phyloP scores from a whole-genome alignment of 2,797 vertebrate genomes.

The Siniperca obscura region DNA sequence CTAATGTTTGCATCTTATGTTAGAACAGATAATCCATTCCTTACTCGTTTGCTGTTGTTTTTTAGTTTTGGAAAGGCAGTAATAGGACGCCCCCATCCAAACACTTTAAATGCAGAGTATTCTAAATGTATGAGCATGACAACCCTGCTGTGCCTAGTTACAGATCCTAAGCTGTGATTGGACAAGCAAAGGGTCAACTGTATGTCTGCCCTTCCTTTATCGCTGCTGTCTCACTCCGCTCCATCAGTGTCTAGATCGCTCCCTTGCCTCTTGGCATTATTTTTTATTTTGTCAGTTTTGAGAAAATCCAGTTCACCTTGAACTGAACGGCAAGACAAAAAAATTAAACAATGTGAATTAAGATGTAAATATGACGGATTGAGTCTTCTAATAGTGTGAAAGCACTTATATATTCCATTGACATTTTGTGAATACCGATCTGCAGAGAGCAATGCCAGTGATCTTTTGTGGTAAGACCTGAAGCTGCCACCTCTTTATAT shows the following conservation, averaged over 20 bases:
- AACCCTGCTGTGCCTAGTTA: conserved; percentile 19
- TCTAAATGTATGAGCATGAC: conserved; percentile 28
- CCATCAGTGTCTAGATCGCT: not conserved
- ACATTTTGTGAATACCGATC: conserved; percentile 76
- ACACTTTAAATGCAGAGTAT: conserved; percentile 2
- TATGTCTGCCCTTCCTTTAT: not conserved
- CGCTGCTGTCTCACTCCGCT: not conserved
- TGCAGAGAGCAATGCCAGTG: conserved; percentile 63
- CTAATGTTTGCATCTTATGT: not conserved
- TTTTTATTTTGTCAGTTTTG: conserved; percentile 31
- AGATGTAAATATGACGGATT: conserved; percentile 33
- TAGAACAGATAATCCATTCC: not conserved
- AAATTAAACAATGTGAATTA: conserved; percentile 19
- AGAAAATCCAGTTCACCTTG: conserved; percentile 44
- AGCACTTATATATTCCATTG: conserved; percentile 65
- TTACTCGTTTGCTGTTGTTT: not conserved
- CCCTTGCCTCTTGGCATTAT: not conserved
- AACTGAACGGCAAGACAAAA: conserved; percentile 16
- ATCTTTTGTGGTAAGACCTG: conserved; percentile 68
- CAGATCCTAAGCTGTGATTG: conserved; percentile 16
- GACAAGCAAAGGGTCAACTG: not conserved
- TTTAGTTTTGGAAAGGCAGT: not conserved
- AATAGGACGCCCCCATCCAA: not conserved
- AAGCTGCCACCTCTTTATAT: conserved; percentile 48
- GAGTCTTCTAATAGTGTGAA: conserved; percentile 37